Base-by-base conservation (phyloP, 53 echinoderm and acorn worm species). In the Apostichopus leukothele region DNA sequence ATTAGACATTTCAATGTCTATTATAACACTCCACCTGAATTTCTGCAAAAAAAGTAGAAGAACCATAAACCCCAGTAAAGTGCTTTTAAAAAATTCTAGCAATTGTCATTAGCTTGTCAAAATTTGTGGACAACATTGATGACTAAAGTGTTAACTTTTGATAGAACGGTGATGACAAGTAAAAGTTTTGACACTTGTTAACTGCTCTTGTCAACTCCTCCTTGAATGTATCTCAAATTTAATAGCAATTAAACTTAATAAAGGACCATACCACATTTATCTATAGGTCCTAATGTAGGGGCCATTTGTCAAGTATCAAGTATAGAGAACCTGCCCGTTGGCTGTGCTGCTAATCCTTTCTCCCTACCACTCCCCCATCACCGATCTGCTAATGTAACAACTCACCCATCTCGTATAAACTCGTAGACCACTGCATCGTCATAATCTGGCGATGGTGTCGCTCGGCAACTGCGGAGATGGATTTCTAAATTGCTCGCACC, bases 371-470 rank as follows among this genome's bases (percentile, higher is more conserved):
- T 5, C 39, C 39, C 39, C 39, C 39, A 39, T 39, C 39, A 39
- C 39, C 3, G 39, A 39, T 39, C 39, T 4, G 4, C 39, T 39
- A 39, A 39, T 39, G 39, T 39, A 3, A 39, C 39, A 13, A 60
- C 84, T 84, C 55, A 84, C 84, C 84, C 84, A 63, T 84, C 84
- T 61, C 84, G 9, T 8, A 84, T 84, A 25, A 84, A 84, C 25
- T 84, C 84, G 61, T 84, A 84, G 4, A 84, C 84, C 8, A 21
- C 21, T 18, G 21, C 18, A 63, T 84, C 84, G 5, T 84, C 85
- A 51, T 63, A 85, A 67, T 63, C 67, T n/a, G 39, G 50, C 27
- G 67, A 66, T 22, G 84, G 84, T 5, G 84, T 84, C 61, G 85
- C 85, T 13, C 85, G 57, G 5, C 85, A 85, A 21, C 85, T 85